Evolutionary conservation across 2,113 vertebrate species (phyloP).

Genomic region (Cebidichthys violaceus): DNA sequence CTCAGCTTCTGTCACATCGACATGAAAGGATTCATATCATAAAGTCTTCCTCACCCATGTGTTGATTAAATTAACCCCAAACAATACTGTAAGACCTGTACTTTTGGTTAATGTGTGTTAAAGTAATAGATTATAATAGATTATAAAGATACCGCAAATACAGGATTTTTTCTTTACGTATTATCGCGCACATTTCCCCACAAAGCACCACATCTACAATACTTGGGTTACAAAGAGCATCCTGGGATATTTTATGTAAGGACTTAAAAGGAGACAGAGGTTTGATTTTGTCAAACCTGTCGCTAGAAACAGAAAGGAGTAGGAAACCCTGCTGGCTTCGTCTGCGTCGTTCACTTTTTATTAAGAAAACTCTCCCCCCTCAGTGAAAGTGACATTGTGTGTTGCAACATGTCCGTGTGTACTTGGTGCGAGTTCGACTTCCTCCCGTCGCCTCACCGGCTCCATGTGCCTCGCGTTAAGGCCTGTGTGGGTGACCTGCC

Average conservation of each 20-base stretch:
- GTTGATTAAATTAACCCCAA: not conserved
- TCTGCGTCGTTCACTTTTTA: not conserved
- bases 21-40: slow-evolving; percentile 12
- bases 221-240: slow-evolving; percentile 23
- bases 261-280: not conserved
- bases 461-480: slow-evolving; percentile 78
- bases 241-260: slow-evolving; percentile 23
- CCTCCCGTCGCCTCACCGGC: slow-evolving; percentile 2
- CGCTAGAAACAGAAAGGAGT: not conserved
- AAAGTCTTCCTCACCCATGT: not conserved
- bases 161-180: not conserved
- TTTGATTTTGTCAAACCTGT: not conserved
- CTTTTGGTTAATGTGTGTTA: slow-evolving; percentile 27
- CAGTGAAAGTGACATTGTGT: slow-evolving; percentile 44
- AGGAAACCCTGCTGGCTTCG: not conserved
- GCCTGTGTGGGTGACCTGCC: slow-evolving; percentile 92
- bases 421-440: slow-evolving; percentile 4
- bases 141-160: slow-evolving; percentile 18
- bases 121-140: slow-evolving; percentile 4
- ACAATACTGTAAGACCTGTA: not conserved
- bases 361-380: not conserved
- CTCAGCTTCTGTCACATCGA: slow-evolving; percentile 3
- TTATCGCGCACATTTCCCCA: slow-evolving; percentile 27
- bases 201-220: slow-evolving; percentile 32
- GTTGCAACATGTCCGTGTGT: slow-evolving; percentile 5